These are phyloP conservation scores for Rhopalosiphum maidis DNA, from an alignment of 1,140 invertebrate genomes.

Conservation along the genomic window DNA sequence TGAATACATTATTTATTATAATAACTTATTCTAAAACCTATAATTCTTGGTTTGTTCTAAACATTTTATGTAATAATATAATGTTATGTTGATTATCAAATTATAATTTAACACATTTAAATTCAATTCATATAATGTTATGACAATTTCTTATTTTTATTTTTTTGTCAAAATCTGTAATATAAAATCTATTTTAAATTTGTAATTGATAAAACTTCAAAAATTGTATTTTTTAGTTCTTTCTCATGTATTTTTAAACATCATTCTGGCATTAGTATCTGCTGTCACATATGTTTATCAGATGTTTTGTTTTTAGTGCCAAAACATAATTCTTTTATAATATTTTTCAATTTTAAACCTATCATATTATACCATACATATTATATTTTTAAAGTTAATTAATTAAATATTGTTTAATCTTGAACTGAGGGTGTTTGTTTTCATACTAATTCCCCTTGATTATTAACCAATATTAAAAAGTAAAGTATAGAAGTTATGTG, in stretches of 20 bases:
- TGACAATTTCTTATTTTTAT: not conserved
- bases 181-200: not conserved
- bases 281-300: not conserved
- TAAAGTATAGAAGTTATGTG: not conserved
- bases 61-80: too few relatives aligned
- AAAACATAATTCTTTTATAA: not conserved
- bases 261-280: not conserved
- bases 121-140: not conserved
- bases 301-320: not conserved
- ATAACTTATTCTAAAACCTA: too few relatives aligned
- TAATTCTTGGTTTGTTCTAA: too few relatives aligned
- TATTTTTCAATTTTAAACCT: not conserved
- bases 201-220: not conserved
- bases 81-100: too few relatives aligned
- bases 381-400: not conserved
- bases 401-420: not conserved
- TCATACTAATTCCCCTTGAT: not conserved
- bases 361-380: not conserved
- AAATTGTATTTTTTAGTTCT: not conserved
- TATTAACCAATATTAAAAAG: too few relatives aligned
- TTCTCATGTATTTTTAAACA: constrained; percentile 20
- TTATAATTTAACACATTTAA: too few relatives aligned
- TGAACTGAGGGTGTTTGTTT: not conserved
- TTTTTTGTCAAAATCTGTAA: not conserved
- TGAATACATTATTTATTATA: too few relatives aligned